These are phyloP conservation scores for Thamnophis sirtalis DNA, from an alignment of 2,113 vertebrate genomes.

Conservation along the genomic window DNA sequence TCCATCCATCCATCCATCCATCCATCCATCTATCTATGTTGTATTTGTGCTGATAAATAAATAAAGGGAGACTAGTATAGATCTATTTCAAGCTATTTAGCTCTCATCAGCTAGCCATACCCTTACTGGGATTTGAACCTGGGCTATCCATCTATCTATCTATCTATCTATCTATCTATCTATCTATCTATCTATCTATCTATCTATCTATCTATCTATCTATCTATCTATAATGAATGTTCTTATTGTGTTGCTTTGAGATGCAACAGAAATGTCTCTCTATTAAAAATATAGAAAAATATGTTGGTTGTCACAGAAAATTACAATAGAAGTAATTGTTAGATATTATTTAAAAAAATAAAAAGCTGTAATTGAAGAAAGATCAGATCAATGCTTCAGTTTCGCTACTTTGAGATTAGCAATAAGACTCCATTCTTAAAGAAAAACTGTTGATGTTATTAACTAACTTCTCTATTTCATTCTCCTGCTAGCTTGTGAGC, in stretches of 20 bases:
- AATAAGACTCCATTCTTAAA: background rate
- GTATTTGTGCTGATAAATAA: too few relatives aligned
- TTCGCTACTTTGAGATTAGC: background rate
- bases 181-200: too few relatives aligned
- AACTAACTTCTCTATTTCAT: background rate
- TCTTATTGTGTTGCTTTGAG: background rate
- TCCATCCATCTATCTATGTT: too few relatives aligned
- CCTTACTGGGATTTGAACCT: too few relatives aligned
- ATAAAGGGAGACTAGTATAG: too few relatives aligned
- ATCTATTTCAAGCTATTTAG: too few relatives aligned
- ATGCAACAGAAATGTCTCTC: background rate
- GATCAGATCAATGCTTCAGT: background rate
- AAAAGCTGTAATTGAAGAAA: background rate
- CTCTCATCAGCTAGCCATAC: too few relatives aligned
- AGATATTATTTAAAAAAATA: background rate
- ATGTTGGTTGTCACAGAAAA: background rate
- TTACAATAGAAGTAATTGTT: background rate
- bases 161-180: too few relatives aligned
- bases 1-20: too few relatives aligned
- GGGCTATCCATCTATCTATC: too few relatives aligned
- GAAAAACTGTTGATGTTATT: background rate
- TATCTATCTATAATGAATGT: background rate
- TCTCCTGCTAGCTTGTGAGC: background rate
- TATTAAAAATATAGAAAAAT: background rate
- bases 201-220: too few relatives aligned